Percentiles rank a stretch among this genome's conserved stretches.
phyloP scores from a whole-genome alignment of 2,888 invertebrate species.

The Microplitis manilae region DNA sequence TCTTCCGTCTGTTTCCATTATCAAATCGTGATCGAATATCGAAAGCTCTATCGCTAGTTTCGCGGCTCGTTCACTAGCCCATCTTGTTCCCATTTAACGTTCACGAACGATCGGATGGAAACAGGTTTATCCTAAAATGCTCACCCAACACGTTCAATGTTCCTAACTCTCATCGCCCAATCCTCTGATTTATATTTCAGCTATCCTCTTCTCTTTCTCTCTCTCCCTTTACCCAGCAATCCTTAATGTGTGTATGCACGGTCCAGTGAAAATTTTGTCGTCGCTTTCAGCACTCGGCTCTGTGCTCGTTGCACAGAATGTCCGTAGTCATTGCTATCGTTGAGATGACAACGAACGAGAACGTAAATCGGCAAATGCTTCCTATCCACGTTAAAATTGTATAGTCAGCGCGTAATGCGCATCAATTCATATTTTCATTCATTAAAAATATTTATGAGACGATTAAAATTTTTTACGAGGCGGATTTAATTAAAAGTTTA shows the following conservation, averaged over 20 bases:
- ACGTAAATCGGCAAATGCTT: conserved; percentile 19
- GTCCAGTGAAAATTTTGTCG: neutral
- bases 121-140: conserved; percentile 24
- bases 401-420: neutral
- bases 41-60: conserved; percentile 6
- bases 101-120: conserved; percentile 19
- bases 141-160: neutral
- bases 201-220: neutral
- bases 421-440: neutral
- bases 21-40: conserved; percentile 22
- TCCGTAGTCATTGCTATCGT: neutral
- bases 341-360: conserved; percentile 22
- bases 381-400: neutral
- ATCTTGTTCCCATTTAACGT: conserved; percentile 23
- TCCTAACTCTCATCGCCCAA: conserved; percentile 3
- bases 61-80: conserved; percentile 22
- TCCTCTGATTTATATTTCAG: neutral
- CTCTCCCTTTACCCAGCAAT: neutral
- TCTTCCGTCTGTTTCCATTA: conserved; percentile 30
- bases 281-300: neutral
- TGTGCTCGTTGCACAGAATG: neutral
- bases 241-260: neutral
- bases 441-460: neutral
- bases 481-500: too few relatives aligned
- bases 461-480: neutral